These are phyloP conservation scores for Digitonthophagus gazella DNA, from an alignment of 2,888 invertebrate species.

Conservation along the genomic window DNA sequence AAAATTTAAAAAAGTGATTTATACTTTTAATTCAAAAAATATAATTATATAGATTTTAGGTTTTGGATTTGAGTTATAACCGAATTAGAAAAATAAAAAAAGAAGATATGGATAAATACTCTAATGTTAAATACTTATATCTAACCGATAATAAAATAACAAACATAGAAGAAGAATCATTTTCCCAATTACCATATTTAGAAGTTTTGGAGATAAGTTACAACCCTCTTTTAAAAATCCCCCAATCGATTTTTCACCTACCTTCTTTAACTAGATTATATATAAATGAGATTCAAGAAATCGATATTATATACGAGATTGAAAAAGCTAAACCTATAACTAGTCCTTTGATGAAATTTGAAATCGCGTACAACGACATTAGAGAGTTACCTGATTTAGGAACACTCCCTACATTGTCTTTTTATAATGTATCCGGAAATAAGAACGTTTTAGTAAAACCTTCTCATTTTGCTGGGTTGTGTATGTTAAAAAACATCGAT, in stretches of 20 bases:
- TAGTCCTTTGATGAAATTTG: slow-evolving; percentile 40
- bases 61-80: slow-evolving; percentile 41
- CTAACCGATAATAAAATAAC: slow-evolving; percentile 42
- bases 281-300: slow-evolving; percentile 41
- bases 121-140: slow-evolving; percentile 41
- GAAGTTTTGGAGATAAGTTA: slow-evolving; percentile 40
- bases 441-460: slow-evolving; percentile 16
- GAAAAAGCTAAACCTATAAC: slow-evolving; percentile 39
- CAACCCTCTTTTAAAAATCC: slow-evolving; percentile 38
- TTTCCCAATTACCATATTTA: slow-evolving; percentile 35
- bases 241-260: slow-evolving; percentile 40
- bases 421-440: slow-evolving; percentile 32
- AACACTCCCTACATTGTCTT: slow-evolving; percentile 25
- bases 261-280: slow-evolving; percentile 41
- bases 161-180: slow-evolving; percentile 40
- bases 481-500: slow-evolving; percentile 24
- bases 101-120: slow-evolving; percentile 39
- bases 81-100: slow-evolving; percentile 40
- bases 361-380: slow-evolving; percentile 40
- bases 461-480: slow-evolving; percentile 26
- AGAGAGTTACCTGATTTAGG: slow-evolving; percentile 42
- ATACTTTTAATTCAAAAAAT: slow-evolving; percentile 10
- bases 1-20: too few relatives aligned
- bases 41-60: slow-evolving; percentile 33
- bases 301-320: slow-evolving; percentile 40